Conservation (phyloP, 2,113 vertebrate genomes). For the Engystomops pustulosus region DNA sequence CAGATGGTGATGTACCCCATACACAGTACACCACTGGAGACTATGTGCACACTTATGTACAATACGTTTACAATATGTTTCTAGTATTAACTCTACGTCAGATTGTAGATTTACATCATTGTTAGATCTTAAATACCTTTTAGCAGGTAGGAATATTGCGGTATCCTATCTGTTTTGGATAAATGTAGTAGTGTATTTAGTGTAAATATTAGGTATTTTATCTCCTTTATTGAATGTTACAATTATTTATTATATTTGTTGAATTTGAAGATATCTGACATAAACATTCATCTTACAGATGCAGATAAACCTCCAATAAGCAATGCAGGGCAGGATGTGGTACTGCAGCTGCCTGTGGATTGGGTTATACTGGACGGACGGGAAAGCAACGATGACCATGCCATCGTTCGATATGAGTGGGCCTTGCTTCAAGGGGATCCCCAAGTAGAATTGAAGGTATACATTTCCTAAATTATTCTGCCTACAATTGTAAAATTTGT, state of each 20-base stretch:
- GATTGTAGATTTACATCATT: not conserved
- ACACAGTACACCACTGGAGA: not conserved
- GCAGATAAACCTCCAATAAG: constrained; percentile 84
- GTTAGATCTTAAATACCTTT: no score
- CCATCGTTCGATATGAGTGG: constrained; percentile 88
- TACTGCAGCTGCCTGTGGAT: constrained; percentile 89
- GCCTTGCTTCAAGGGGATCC: constrained; percentile 82
- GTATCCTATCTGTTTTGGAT: no score
- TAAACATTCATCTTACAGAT: constrained; percentile 65
- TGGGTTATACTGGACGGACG: constrained; percentile 90
- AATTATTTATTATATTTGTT: no score
- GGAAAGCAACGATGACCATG: constrained; percentile 88
- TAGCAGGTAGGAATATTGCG: no score
- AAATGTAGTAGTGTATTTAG: no score
- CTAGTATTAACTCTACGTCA: not conserved
- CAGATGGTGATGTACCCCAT: constrained; percentile 31
- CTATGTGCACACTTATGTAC: not conserved
- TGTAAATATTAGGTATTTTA: no score
- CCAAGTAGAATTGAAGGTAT: constrained; percentile 88
- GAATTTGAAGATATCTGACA: not conserved
- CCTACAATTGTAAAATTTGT: no score
- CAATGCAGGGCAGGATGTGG: constrained; percentile 87
- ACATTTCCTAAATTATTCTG: not conserved
- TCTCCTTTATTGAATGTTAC: no score
- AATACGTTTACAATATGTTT: constrained; percentile 27